Evolutionary conservation across 2,113 vertebrate genomes (phyloP).

Genomic region (Athene cunicularia): DNA sequence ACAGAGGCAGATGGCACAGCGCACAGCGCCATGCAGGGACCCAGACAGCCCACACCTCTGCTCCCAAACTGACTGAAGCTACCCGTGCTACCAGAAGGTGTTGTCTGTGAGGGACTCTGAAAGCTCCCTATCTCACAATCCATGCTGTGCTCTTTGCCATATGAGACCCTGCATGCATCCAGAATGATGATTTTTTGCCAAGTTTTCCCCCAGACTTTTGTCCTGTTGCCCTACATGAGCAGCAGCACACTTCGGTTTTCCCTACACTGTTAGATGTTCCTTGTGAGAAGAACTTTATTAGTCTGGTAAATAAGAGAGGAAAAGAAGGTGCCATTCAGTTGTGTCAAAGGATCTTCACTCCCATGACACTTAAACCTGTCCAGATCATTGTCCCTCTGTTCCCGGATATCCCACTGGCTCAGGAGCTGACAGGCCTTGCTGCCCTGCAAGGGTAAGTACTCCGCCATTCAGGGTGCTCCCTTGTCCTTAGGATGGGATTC

Average conservation of each 20-base stretch:
- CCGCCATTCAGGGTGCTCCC: background rate
- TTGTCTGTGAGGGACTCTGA: background rate
- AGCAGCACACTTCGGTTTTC: background rate
- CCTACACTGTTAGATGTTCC: background rate
- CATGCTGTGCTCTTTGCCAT: background rate
- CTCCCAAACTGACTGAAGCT: background rate
- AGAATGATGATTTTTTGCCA: background rate
- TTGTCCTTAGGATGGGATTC: background rate
- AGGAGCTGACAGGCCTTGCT: background rate
- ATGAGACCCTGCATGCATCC: background rate
- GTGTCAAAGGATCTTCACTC: background rate
- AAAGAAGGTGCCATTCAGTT: background rate
- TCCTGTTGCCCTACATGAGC: background rate
- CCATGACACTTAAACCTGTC: background rate
- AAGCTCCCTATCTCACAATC: background rate
- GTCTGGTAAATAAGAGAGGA: background rate
- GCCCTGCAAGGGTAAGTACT: background rate
- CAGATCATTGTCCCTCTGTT: background rate
- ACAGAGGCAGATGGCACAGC: background rate
- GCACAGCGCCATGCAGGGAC: rapidly evolving
- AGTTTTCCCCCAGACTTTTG: background rate
- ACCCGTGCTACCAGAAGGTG: background rate
- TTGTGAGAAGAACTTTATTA: background rate
- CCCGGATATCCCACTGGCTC: background rate
- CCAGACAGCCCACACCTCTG: rapidly evolving